Evolutionary conservation across 64 coral and sea anemone genomes (phyloP).

Genomic region (Stylophora pistillata): DNA sequence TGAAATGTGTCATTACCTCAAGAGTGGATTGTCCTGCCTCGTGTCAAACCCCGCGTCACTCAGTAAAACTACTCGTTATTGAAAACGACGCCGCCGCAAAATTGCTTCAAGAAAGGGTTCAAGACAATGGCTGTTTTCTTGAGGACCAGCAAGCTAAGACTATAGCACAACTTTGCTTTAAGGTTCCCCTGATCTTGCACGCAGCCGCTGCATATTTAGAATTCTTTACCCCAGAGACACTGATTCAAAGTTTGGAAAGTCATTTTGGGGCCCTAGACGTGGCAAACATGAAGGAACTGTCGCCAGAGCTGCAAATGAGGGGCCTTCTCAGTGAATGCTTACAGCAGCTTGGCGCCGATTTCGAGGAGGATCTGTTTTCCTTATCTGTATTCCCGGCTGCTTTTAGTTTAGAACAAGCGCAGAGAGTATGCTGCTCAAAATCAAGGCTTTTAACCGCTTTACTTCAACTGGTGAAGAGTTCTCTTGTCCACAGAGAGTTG

Average conservation of each 20-base stretch:
- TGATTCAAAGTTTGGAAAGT: not conserved
- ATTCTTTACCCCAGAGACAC: not conserved
- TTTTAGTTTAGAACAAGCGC: not conserved
- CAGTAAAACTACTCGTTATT: slow-evolving; percentile 13
- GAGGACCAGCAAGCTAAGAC: not conserved
- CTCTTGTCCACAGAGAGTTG: slow-evolving; percentile 25
- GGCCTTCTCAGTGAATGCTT: slow-evolving; percentile 3
- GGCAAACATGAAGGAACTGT: not conserved
- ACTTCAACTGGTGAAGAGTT: not conserved
- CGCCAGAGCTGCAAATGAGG: slow-evolving; percentile 6
- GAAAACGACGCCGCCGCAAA: not conserved
- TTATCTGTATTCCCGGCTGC: slow-evolving; percentile 23
- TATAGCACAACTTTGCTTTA: slow-evolving; percentile 5
- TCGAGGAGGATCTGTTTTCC: slow-evolving; percentile 1
- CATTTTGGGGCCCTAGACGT: not conserved
- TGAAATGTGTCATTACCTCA: slow-evolving; percentile 35
- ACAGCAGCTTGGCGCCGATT: not conserved
- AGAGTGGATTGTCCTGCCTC: not conserved
- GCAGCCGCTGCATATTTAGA: slow-evolving; percentile 29
- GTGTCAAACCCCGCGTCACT: not conserved
- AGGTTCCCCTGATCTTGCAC: slow-evolving; percentile 16
- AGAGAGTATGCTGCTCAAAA: not conserved
- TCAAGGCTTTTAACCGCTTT: not conserved
- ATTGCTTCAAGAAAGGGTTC: slow-evolving; percentile 13
- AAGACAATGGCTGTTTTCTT: not conserved